phyloP scores from a whole-genome alignment of 2,113 vertebrate species.

The Trichechus manatus region DNA sequence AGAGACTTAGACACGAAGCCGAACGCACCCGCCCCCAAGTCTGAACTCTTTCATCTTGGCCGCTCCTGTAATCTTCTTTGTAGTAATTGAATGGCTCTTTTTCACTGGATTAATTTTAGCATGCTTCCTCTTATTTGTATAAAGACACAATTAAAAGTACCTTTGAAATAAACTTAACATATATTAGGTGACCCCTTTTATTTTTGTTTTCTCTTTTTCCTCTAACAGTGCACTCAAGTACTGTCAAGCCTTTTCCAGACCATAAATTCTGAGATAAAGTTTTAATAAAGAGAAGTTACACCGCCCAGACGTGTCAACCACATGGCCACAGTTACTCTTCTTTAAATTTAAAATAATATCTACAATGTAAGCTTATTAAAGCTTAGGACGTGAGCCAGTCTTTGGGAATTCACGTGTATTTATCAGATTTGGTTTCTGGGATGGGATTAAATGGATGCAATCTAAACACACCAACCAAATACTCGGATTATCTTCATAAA shows the following conservation, averaged over 20 bases:
- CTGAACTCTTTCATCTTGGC: constrained; percentile 29
- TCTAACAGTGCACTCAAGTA: background rate
- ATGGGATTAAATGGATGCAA: constrained; percentile 58
- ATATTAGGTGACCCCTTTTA: background rate
- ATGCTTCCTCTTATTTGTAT: constrained; percentile 67
- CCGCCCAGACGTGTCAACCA: background rate
- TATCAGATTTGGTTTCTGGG: constrained; percentile 52
- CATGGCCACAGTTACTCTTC: background rate
- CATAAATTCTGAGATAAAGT: constrained; percentile 50
- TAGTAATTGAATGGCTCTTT: constrained; percentile 60
- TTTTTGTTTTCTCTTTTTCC: constrained; percentile 1
- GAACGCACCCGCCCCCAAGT: background rate
- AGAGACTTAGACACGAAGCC: constrained; percentile 44
- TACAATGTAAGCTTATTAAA: constrained; percentile 37
- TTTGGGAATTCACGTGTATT: constrained; percentile 63
- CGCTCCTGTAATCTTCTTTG: constrained; percentile 29
- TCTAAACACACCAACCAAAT: constrained; percentile 30
- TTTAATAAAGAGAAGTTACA: constrained; percentile 60
- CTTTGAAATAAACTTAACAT: constrained; percentile 61
- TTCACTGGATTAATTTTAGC: constrained; percentile 67
- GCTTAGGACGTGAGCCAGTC: constrained; percentile 36
- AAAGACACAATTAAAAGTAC: constrained; percentile 64
- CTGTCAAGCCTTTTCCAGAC: constrained; percentile 22
- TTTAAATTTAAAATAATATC: constrained; percentile 49
- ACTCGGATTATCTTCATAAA: constrained; percentile 58